Conservation (phyloP, 2,113 vertebrate genomes). For the Australoheros scitulus region DNA sequence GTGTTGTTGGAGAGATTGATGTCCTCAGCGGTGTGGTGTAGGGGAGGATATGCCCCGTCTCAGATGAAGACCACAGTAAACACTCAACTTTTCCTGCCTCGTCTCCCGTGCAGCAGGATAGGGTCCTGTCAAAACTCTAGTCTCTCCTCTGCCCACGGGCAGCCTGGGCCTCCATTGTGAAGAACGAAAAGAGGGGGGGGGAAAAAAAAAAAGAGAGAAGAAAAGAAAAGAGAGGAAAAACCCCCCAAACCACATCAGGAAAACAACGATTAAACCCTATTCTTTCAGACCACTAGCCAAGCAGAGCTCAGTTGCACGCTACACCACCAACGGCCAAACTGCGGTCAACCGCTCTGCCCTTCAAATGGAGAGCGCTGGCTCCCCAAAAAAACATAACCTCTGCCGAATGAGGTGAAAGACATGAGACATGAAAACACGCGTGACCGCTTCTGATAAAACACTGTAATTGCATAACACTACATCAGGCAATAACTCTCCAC, state of each 20-base stretch:
- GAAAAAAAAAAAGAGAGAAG: not conserved
- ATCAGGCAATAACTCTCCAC: slow-evolving; percentile 45
- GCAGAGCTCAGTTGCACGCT: slow-evolving; percentile 73
- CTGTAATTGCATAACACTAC: slow-evolving; percentile 52
- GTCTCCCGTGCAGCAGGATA: slow-evolving; percentile 54
- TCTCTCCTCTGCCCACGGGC: slow-evolving; percentile 33
- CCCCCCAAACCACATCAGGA: slow-evolving; percentile 70
- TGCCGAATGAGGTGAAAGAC: slow-evolving; percentile 65
- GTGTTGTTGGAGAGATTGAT: slow-evolving; percentile 58
- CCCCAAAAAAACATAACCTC: slow-evolving; percentile 63
- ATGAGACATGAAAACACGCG: slow-evolving; percentile 54
- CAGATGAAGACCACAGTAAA: slow-evolving; percentile 62
- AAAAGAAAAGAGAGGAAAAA: slow-evolving; percentile 5
- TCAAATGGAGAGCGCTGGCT: slow-evolving; percentile 58
- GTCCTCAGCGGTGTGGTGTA: slow-evolving; percentile 35
- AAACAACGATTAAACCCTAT: slow-evolving; percentile 74
- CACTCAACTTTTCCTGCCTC: slow-evolving; percentile 52
- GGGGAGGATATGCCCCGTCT: slow-evolving; percentile 50
- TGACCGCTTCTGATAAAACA: slow-evolving; percentile 54
- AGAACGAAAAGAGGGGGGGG: slow-evolving; percentile 44
- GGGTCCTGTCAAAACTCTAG: slow-evolving; percentile 41
- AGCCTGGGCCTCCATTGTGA: slow-evolving; percentile 46
- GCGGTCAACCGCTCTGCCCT: slow-evolving; percentile 72
- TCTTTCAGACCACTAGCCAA: slow-evolving; percentile 70
- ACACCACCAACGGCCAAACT: slow-evolving; percentile 73